Conservation (phyloP, 1,140 invertebrate genomes). For the Megathymus violae region DNA sequence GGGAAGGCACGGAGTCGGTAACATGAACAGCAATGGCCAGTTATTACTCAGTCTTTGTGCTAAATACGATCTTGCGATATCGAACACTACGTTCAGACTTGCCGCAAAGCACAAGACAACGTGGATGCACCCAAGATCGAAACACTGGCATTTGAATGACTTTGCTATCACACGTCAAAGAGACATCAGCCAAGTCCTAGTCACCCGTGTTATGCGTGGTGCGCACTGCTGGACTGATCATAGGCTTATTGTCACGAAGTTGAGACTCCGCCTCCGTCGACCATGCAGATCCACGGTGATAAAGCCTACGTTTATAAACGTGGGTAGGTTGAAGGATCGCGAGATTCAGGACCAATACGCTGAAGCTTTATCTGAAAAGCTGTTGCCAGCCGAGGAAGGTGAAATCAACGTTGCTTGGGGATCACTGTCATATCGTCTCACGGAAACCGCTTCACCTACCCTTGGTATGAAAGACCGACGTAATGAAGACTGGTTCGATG, state of each 20-base stretch:
- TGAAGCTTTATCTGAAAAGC: no score
- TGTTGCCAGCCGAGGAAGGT: neutral
- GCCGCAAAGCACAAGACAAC: conserved; percentile 35
- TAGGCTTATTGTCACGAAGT: conserved; percentile 36
- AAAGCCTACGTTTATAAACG: no score
- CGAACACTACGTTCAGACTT: conserved; percentile 48
- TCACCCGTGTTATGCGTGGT: conserved; percentile 49
- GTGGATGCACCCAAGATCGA: no score
- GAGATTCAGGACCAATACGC: no score
- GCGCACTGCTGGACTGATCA: conserved; percentile 45
- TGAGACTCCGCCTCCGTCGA: no score
- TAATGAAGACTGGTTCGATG: conserved; percentile 45
- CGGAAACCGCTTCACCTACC: neutral
- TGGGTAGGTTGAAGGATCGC: no score
- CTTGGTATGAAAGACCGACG: neutral
- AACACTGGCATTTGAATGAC: conserved; percentile 45
- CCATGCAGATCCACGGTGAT: neutral
- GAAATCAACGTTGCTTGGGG: conserved; percentile 18
- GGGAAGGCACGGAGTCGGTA: no score
- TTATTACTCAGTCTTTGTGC: conserved; percentile 39
- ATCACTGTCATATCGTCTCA: conserved; percentile 24
- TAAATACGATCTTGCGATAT: conserved; percentile 38
- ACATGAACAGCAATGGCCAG: no score
- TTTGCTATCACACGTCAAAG: conserved; percentile 44
- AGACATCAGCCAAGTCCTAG: conserved; percentile 38